Base-by-base conservation (phyloP, 1,140 invertebrate species). In the Drosophila pallidifrons region DNA sequence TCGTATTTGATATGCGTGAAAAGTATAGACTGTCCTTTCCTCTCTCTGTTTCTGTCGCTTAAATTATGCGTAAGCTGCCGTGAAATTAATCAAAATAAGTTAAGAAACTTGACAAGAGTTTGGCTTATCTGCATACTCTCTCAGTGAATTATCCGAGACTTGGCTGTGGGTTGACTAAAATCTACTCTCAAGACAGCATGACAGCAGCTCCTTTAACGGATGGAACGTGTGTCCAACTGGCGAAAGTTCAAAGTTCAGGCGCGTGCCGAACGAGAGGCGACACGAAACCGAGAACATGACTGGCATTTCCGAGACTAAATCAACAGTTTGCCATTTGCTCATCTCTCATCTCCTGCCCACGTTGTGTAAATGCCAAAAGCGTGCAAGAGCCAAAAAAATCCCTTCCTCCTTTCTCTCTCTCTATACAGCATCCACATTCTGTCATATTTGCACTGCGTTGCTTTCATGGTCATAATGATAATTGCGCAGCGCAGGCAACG, bases 231-330 rank as follows among this genome's bases (percentile, higher is more conserved):
- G 60, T 64, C 60, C 57, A 25, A 43, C 7, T 72, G 60, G n/a
- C 2, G 47, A 75, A 88, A 89, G 85, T 89, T 89, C 80, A 88
- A 83, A 83, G 80, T 88, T 87, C 67, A 88, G 83, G 69, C 80
- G 77, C 80, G 73, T 87, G 83, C 63, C 69, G 41, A 41, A 45
- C 28, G 41, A 49, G 41, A 49, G 45, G 59, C 25, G 51, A 57
- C 54, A 79, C 58, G 60, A 77, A 58, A 69, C 64, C 54, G 66
- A 85, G 51, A 60, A 66, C 58, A 79, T 67, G 63, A 73, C 60
- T 46, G 73, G 69, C 76, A 79, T 79, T 77, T 61, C 55, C 49
- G 69, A 73, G 70, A 52, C 78, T 67, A 80, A 83, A 88, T 88
- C 83, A 89, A 88, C 83, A 89, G 83, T 78, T 88, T 87, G 77